phyloP scores from a whole-genome alignment of 2,888 invertebrate genomes.

The Gibbula magus region DNA sequence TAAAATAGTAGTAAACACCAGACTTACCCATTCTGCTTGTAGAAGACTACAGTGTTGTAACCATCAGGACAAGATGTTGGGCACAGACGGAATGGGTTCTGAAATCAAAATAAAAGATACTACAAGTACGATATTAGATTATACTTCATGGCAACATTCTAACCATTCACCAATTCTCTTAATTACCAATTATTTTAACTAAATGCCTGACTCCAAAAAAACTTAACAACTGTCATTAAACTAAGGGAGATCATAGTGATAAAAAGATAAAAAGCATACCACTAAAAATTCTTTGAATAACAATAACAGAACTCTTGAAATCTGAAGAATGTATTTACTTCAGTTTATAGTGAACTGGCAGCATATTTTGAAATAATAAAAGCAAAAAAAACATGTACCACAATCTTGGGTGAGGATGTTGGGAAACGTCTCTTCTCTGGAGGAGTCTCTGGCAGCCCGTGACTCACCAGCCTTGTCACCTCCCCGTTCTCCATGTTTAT shows the following conservation, averaged over 20 bases:
- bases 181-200: no score
- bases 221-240: no score
- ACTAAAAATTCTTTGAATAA: no score
- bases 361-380: background rate
- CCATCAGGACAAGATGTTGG: slow-evolving; percentile 45
- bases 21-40: slow-evolving; percentile 66
- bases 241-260: no score
- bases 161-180: no score
- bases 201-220: no score
- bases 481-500: slow-evolving; percentile 70
- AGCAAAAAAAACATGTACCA: slow-evolving; percentile 39
- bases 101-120: slow-evolving; percentile 27
- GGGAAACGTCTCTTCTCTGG: slow-evolving; percentile 62
- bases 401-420: slow-evolving; percentile 44
- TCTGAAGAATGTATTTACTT: background rate
- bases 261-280: no score
- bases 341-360: background rate
- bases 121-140: no score
- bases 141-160: no score
- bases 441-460: slow-evolving; percentile 62
- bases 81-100: slow-evolving; percentile 68
- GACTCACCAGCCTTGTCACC: slow-evolving; percentile 58
- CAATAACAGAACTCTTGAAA: background rate
- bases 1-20: no score
- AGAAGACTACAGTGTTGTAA: slow-evolving; percentile 66